Base-by-base conservation (phyloP, 2,888 invertebrate genomes). In the Cryptus viduatorius region DNA sequence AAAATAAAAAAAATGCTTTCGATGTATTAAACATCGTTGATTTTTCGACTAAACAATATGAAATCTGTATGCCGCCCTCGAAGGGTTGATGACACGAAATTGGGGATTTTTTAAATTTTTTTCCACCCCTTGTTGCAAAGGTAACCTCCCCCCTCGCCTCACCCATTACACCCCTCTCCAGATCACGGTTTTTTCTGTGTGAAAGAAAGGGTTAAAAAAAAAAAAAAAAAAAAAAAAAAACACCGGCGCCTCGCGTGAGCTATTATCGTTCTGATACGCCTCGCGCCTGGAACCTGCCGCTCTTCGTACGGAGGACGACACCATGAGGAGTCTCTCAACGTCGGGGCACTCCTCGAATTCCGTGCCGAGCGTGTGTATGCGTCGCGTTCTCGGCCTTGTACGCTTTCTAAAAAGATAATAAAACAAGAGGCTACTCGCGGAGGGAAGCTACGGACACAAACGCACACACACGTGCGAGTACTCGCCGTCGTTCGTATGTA, bases 381-480 rank as follows among this genome's bases (percentile, higher is more conserved):
- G 56, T 71, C 71, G 48, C 44, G 72, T 72, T 37, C 71, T 50
- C 83, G 84, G 84, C 86, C 87, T 88, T 86, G 87, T 88, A 82
- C 83, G 86, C 88, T 88, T 88, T 88, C 88, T 88, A 88, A 88
- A 88, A 87, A 87, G 86, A 87, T 87, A 87, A 85, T 86, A 86
- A 87, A 86, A 86, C 84, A 79, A 48, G 76, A 72, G 73, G 64
- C 61, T 61, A 61, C 59, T 61, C 59, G 59, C 73, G 46, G 46
- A 46, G 29, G 48, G 73, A 48, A 37, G 19, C 73, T 75, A 48
- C 65, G n/a, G 0, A 44, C 67, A 69, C 69, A 53, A 31, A 53
- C 50, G 19, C 14, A n/a, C 24, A 5, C 59, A 14, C 44, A 7
- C n/a, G n/a, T n/a, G n/a, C 14, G 59, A 61, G 10, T 2, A 12